Evolutionary conservation across 2,888 invertebrate genomes (phyloP).

Genomic region (Cyaniris semiargus): DNA sequence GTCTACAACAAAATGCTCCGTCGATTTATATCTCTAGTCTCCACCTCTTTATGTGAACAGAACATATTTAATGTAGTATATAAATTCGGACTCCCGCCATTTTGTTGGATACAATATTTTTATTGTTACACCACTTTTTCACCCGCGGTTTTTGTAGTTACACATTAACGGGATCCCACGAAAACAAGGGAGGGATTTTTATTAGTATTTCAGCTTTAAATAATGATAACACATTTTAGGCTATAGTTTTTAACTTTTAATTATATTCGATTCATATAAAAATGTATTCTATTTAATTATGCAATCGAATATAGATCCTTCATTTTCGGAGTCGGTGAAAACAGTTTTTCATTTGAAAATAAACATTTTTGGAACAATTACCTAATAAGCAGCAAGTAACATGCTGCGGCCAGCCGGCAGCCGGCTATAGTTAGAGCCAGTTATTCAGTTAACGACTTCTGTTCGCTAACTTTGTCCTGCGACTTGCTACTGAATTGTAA

Average conservation of each 20-base stretch:
- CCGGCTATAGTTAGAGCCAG: background rate
- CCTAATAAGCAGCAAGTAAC: background rate
- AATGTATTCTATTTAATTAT: too few relatives aligned
- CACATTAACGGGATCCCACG: too few relatives aligned
- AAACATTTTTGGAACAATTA: background rate
- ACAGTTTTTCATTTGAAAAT: background rate
- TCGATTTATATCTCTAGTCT: background rate
- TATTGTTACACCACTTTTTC: background rate
- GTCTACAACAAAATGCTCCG: slow-evolving; percentile 2
- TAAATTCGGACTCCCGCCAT: background rate
- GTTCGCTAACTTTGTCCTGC: background rate
- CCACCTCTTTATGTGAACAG: background rate
- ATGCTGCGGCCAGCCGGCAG: too few relatives aligned
- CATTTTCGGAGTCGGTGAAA: too few relatives aligned
- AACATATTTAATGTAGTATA: background rate
- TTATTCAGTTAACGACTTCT: background rate
- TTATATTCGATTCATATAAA: too few relatives aligned
- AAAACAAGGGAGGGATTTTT: too few relatives aligned
- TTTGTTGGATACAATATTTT: background rate
- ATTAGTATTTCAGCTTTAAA: too few relatives aligned
- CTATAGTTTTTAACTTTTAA: too few relatives aligned
- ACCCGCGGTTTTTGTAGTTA: too few relatives aligned
- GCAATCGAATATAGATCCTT: too few relatives aligned
- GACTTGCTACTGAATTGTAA: background rate
- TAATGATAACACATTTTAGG: too few relatives aligned